Evolutionary conservation across 2,797 vertebrate species (phyloP).

Genomic region (Darevskia nairensis): DNA sequence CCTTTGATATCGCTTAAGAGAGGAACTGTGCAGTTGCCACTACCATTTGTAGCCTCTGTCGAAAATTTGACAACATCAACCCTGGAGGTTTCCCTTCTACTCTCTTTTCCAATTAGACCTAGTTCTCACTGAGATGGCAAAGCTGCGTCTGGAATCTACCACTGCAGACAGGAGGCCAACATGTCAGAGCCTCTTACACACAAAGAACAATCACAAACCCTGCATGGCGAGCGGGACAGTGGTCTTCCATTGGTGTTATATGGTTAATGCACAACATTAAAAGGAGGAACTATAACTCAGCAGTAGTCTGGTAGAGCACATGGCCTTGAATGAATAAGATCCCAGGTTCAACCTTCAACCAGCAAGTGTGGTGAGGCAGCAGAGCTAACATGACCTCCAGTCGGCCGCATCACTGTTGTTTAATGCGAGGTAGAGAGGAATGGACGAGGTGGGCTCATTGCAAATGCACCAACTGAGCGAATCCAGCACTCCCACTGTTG

Average conservation of each 20-base stretch:
- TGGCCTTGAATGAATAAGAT: no score
- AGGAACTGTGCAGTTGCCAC: neutral
- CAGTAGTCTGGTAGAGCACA: neutral
- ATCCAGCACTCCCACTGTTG: no score
- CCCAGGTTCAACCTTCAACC: neutral
- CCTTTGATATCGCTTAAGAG: neutral
- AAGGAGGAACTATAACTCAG: neutral
- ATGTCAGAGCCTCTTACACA: neutral
- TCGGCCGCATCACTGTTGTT: no score
- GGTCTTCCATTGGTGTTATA: neutral
- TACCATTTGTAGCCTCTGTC: constrained; percentile 12
- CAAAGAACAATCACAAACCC: neutral
- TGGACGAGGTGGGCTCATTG: no score
- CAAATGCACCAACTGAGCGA: no score
- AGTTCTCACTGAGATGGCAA: constrained; percentile 8
- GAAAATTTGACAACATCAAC: neutral
- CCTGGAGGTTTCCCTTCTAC: neutral
- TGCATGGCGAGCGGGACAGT: neutral
- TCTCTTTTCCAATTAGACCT: constrained; percentile 18
- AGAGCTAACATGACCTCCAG: no score
- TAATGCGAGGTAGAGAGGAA: no score
- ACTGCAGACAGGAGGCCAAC: neutral
- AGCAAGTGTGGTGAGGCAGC: no score
- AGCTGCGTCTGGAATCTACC: neutral
- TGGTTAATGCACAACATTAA: neutral